phyloP scores from a whole-genome alignment of 2,888 invertebrate species.

The Petrolisthes cinctipes region DNA sequence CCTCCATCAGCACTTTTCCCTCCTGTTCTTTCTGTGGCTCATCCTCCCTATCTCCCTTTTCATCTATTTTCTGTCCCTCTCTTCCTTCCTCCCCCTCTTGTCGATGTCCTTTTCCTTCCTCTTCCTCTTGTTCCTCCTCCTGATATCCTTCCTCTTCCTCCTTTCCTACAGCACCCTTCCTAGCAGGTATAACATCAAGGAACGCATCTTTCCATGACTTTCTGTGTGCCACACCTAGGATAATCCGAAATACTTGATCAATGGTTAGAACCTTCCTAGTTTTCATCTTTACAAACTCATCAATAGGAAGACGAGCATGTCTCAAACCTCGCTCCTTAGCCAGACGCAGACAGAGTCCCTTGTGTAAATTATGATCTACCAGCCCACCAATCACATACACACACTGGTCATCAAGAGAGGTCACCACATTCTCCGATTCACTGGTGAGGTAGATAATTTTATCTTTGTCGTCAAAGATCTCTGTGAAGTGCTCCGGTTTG shows the following conservation, averaged over 20 bases:
- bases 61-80: background rate
- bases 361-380: constrained; percentile 96
- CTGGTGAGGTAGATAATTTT: constrained; percentile 91
- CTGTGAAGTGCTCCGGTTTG: constrained; percentile 72
- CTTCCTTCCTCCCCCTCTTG: background rate
- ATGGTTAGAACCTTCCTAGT: constrained; percentile 93
- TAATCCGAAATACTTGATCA: constrained; percentile 92
- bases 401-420: constrained; percentile 80
- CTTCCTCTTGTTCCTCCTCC: constrained; percentile 17
- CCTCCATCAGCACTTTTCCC: background rate
- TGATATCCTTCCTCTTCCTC: background rate
- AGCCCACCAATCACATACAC: constrained; percentile 96
- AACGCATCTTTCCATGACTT: constrained; percentile 84
- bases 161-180: constrained; percentile 77
- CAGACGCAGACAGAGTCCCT: constrained; percentile 88
- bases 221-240: constrained; percentile 82
- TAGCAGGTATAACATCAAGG: constrained; percentile 80
- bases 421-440: constrained; percentile 89
- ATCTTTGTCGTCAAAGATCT: constrained; percentile 73
- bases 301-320: constrained; percentile 89
- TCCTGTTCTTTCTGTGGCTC: background rate
- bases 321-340: constrained; percentile 83
- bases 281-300: constrained; percentile 90
- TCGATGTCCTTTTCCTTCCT: background rate
- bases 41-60: background rate